phyloP scores from a whole-genome alignment of 23 tunicate species.

The Ascidia mentula region DNA sequence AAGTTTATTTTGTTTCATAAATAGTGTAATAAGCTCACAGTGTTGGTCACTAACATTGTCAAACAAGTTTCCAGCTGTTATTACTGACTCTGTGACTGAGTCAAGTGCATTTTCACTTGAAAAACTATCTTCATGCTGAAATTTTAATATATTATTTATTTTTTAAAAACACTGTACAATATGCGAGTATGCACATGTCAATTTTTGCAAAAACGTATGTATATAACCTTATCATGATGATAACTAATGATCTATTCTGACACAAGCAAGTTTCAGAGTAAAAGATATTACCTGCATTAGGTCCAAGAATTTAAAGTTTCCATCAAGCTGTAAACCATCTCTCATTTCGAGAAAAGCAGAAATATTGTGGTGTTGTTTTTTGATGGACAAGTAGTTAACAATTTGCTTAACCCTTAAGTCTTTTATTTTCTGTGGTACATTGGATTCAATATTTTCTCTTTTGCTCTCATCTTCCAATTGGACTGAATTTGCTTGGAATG shows the following conservation, averaged over 20 bases:
- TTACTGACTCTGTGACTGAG: background rate
- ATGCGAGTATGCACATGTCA: too few relatives aligned
- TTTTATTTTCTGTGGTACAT: background rate
- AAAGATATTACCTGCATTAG: background rate
- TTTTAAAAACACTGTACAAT: too few relatives aligned
- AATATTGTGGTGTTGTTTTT: background rate
- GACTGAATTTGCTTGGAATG: background rate
- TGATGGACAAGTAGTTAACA: background rate
- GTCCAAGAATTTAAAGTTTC: background rate
- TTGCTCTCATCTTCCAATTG: background rate
- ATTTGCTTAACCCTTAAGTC: background rate
- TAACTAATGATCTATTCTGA: too few relatives aligned
- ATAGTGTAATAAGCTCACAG: background rate
- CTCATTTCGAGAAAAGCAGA: background rate
- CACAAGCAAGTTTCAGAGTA: too few relatives aligned
- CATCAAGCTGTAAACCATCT: background rate
- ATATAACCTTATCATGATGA: too few relatives aligned
- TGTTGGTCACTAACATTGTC: background rate
- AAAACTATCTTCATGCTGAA: background rate
- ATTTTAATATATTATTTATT: too few relatives aligned
- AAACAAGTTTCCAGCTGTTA: background rate
- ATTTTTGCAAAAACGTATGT: too few relatives aligned
- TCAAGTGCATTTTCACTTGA: background rate
- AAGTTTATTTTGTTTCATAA: constrained; percentile 51
- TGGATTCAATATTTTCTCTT: background rate